Evolutionary conservation across 2,113 vertebrate genomes (phyloP).

Genomic region (Gila orcuttii): DNA sequence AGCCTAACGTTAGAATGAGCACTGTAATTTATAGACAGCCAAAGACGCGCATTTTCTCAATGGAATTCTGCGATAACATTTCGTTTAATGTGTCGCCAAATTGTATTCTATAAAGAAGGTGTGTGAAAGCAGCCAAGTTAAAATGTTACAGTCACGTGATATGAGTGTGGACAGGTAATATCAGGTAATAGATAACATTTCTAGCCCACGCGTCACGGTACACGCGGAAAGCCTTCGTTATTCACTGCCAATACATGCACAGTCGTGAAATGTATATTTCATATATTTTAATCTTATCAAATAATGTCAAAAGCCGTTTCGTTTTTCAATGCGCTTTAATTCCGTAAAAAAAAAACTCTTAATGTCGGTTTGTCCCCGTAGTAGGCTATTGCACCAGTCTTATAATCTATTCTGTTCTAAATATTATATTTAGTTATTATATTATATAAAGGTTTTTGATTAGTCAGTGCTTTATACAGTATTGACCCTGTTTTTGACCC

Average conservation of each 20-base stretch:
- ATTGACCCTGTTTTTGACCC: constrained; percentile 21
- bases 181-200: constrained; percentile 24
- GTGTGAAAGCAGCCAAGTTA: background rate
- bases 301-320: background rate
- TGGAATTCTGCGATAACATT: background rate
- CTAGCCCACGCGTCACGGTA: constrained; percentile 14
- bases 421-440: background rate
- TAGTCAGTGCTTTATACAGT: constrained; percentile 29
- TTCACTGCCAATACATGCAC: background rate
- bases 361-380: background rate
- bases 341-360: background rate
- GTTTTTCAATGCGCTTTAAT: background rate
- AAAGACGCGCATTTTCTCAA: background rate
- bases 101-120: background rate
- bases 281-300: background rate
- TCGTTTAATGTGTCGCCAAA: background rate
- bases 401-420: background rate
- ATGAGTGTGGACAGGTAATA: constrained; percentile 21
- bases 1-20: background rate
- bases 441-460: constrained; percentile 6
- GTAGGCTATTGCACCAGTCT: background rate
- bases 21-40: background rate
- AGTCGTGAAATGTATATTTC: background rate
- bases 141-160: constrained; percentile 36
- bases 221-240: constrained; percentile 3